A percentile compares a stretch with the other conserved stretches of the same genome.
Conservation (phyloP, 2,113 vertebrate genomes). For the Hippocampus mohnikei region DNA sequence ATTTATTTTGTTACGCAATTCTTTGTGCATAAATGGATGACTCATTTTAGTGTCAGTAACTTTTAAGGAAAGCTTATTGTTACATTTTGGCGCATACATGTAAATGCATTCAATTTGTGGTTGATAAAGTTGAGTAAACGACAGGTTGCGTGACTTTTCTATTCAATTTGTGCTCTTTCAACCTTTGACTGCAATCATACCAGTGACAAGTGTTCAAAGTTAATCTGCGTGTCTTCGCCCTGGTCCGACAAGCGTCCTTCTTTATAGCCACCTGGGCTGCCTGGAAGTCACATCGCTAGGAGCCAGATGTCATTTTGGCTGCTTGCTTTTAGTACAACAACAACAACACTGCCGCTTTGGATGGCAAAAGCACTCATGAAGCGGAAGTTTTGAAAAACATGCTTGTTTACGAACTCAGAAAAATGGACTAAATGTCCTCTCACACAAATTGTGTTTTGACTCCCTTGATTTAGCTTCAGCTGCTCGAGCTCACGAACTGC, state of each 20-base stretch:
- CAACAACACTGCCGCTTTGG: not conserved
- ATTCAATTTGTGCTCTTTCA: not conserved
- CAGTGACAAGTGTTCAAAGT: not conserved
- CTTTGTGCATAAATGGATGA: too few relatives aligned
- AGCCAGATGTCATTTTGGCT: not conserved
- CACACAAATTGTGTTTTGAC: too few relatives aligned
- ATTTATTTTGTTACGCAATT: too few relatives aligned
- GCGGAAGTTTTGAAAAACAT: not conserved
- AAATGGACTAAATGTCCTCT: too few relatives aligned
- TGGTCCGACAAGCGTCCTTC: not conserved
- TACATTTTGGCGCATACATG: too few relatives aligned
- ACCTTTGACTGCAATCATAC: not conserved
- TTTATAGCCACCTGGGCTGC: conserved; percentile 1
- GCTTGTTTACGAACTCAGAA: too few relatives aligned
- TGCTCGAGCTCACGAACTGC: too few relatives aligned
- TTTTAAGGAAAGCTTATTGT: too few relatives aligned
- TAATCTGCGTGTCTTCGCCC: not conserved
- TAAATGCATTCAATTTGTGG: not conserved
- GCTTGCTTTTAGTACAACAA: not conserved
- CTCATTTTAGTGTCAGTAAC: too few relatives aligned
- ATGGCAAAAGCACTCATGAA: not conserved
- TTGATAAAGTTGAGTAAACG: not conserved
- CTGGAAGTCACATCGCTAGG: not conserved
- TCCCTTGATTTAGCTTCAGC: too few relatives aligned
- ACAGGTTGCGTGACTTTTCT: not conserved